Evolutionary conservation across 2,797 vertebrate genomes (phyloP), one percentile per base, ranked within the genome.

Genomic region (Hybognathus amarus): DNA sequence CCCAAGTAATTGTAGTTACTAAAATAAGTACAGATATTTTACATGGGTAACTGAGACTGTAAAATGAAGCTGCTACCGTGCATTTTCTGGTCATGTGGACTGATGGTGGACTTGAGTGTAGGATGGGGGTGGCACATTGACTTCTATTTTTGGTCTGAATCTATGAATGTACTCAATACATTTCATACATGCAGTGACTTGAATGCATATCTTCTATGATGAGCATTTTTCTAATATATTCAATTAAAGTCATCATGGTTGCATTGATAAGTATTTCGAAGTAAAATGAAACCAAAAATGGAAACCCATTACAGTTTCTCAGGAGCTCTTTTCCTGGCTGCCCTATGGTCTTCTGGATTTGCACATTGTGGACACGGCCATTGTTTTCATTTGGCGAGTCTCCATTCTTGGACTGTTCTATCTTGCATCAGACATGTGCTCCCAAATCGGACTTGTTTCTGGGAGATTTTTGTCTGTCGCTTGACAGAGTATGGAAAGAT

Each of bases 391-490:
- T 36, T 73, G 56, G 54, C 30, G 18, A 7, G 9, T 63, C 27
- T 73, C 27, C 20, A 45, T 63, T n/a, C n/a, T 74, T 73, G 27
- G 10, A 15, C 52, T 42, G 33, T 20, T 4, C 17, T n/a, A 20
- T 61, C 47, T 27, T 54, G 11, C 52, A 66, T 47, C n/a, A 67
- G 61, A 47, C 36, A 59, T 42, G 56, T 66, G 54, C 69, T 45
- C 27, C n/a, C 24, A 42, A 71, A 78, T 82, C 75, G n/a, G 67
- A 84, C 33, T 86, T 45, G 63, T 83, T 83, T 68, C 54, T 38
- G 12, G 15, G 20, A 69, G 18, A 30, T 80, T 42, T 47, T 30
- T 56, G 13, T 59, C 17, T 42, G 40, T 79, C 11, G 6, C 18
- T 27, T 59, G 80, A 77, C 40, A 59, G 36, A 36, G 54, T 66